Evolutionary conservation across 2,888 invertebrate species (phyloP).

Genomic region (Eucera pruinosa): DNA sequence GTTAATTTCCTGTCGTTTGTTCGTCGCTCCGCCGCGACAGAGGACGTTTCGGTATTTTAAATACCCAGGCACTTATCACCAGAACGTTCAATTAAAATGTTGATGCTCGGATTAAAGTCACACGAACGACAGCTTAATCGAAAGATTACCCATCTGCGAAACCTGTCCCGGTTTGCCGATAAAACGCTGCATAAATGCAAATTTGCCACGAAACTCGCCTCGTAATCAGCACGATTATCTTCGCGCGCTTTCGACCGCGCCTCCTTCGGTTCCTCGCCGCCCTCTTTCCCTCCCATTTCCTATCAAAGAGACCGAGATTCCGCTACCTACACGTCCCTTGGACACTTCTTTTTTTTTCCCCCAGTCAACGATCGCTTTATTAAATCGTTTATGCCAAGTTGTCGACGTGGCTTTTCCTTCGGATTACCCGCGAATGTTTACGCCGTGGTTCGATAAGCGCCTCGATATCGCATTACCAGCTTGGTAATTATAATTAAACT

Average conservation of each 20-base stretch:
- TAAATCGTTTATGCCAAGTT: neutral
- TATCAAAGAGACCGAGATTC: slow-evolving; percentile 38
- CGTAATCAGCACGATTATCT: slow-evolving; percentile 47
- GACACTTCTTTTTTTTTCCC: slow-evolving; percentile 6
- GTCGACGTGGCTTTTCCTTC: neutral
- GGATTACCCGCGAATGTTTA: slow-evolving; percentile 70
- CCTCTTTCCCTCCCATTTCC: neutral
- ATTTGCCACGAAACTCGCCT: slow-evolving; percentile 44
- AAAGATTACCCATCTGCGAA: slow-evolving; percentile 38
- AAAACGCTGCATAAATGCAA: slow-evolving; percentile 51
- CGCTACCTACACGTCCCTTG: neutral
- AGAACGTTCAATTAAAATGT: slow-evolving; percentile 49
- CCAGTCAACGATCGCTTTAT: slow-evolving; percentile 17
- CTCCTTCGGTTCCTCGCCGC: neutral
- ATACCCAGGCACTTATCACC: slow-evolving; percentile 34
- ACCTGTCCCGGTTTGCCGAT: slow-evolving; percentile 41
- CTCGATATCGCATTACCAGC: slow-evolving; percentile 63
- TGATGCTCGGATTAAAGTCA: slow-evolving; percentile 46
- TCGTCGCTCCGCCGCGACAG: neutral
- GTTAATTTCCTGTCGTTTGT: slow-evolving; percentile 26
- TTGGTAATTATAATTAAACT: slow-evolving; percentile 78
- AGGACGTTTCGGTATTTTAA: slow-evolving; percentile 31
- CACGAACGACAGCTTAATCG: slow-evolving; percentile 52
- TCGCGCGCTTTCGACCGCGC: slow-evolving; percentile 10
- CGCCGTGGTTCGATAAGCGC: slow-evolving; percentile 60